A percentile compares a stretch with the other conserved stretches of the same genome.
These are phyloP conservation scores for Brachionichthys hirsutus DNA, from an alignment of 2,113 vertebrate genomes.

Conservation along the genomic window DNA sequence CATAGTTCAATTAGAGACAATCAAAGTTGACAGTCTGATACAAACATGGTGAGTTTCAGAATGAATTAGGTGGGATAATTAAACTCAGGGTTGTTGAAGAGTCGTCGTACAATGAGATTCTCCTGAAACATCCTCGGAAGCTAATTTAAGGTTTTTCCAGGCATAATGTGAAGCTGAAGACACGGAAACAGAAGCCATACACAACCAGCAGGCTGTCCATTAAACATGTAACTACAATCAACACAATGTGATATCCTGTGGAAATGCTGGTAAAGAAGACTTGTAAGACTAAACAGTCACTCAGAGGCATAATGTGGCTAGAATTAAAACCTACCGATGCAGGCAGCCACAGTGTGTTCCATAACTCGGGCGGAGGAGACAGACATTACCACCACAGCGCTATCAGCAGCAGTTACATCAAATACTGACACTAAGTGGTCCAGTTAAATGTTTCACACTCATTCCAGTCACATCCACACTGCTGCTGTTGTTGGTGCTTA, in stretches of 20 bases:
- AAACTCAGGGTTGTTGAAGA: slow-evolving; percentile 30
- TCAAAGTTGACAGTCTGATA: too few species aligned
- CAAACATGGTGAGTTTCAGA: slow-evolving; percentile 6
- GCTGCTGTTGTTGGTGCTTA: not conserved
- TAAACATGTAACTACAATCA: too few species aligned
- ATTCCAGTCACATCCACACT: not conserved
- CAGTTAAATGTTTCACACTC: not conserved
- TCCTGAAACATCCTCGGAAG: not conserved
- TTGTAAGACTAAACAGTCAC: slow-evolving; percentile 9
- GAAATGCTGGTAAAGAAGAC: slow-evolving; percentile 2
- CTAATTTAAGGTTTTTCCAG: too few species aligned
- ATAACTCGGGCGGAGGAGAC: slow-evolving; percentile 7
- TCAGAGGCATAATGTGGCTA: slow-evolving; percentile 3
- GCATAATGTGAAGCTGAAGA: too few species aligned
- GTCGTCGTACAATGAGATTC: slow-evolving; percentile 2
- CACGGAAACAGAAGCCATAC: too few species aligned
- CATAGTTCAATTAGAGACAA: slow-evolving; percentile 9
- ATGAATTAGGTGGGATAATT: slow-evolving; percentile 15
- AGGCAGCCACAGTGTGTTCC: slow-evolving; percentile 10
- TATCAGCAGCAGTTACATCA: slow-evolving; percentile 40
- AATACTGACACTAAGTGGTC: slow-evolving; percentile 11
- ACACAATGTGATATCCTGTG: too few species aligned
- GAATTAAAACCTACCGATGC: slow-evolving; percentile 13
- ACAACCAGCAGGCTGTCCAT: too few species aligned
- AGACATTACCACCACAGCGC: slow-evolving; percentile 22